Evolutionary conservation across 2,113 vertebrate species (phyloP).

Genomic region (Notechis scutatus): DNA sequence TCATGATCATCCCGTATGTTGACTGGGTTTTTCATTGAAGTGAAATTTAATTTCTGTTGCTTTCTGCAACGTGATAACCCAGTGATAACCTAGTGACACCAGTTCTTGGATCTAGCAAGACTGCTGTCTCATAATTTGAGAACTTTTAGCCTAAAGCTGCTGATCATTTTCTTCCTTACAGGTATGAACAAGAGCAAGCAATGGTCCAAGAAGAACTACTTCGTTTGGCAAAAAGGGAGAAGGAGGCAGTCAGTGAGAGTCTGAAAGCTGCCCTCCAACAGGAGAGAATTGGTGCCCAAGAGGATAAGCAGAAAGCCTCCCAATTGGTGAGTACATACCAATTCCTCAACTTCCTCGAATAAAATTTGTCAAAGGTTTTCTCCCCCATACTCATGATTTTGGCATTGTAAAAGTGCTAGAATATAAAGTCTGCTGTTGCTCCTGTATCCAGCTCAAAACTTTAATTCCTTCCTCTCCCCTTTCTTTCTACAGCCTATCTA

Average conservation of each 20-base stretch:
- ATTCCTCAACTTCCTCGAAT: neutral
- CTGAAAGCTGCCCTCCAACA: slow-evolving; percentile 54
- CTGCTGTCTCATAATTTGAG: neutral
- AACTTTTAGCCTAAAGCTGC: slow-evolving; percentile 7
- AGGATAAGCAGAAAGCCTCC: slow-evolving; percentile 70
- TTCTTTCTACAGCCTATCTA: neutral
- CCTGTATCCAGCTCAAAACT: neutral
- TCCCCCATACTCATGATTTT: neutral
- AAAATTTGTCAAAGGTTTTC: neutral
- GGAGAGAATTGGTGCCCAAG: slow-evolving; percentile 57
- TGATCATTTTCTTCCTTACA: slow-evolving; percentile 30
- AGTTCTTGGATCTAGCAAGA: neutral
- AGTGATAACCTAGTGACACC: neutral
- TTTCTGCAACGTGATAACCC: slow-evolving; percentile 28
- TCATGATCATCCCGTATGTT: neutral
- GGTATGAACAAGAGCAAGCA: slow-evolving; percentile 82
- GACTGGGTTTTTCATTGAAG: neutral
- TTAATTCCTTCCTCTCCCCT: neutral
- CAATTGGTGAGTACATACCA: slow-evolving; percentile 73
- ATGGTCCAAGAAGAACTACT: slow-evolving; percentile 80
- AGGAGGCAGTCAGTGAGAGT: slow-evolving; percentile 67
- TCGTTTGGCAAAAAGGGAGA: slow-evolving; percentile 74
- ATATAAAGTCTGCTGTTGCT: too few species aligned
- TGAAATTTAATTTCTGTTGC: slow-evolving; percentile 15
- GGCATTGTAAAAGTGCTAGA: neutral